A percentile compares a stretch with the other conserved stretches of the same genome.
phyloP scores from a whole-genome alignment of 2,888 invertebrate species.

The Amphiduros pacificus region DNA sequence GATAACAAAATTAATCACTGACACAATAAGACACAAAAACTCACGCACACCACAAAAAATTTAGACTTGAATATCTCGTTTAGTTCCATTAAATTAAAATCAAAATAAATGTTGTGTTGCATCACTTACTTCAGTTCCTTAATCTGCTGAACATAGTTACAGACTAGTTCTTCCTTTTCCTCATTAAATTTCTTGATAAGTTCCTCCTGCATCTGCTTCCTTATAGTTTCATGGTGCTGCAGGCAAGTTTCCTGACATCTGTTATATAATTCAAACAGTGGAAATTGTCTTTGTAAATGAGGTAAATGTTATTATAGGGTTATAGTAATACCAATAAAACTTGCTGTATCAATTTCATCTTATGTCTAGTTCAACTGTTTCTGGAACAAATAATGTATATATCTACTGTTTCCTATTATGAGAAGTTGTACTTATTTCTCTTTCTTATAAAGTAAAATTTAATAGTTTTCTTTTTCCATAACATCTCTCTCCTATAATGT shows the following conservation, averaged over 20 bases:
- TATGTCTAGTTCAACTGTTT: too few species aligned
- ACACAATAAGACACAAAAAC: neutral
- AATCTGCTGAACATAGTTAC: conserved; percentile 86
- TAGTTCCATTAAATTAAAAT: neutral
- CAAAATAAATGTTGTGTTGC: neutral
- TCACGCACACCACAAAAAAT: too few species aligned
- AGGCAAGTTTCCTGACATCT: conserved; percentile 43
- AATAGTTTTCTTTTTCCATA: too few species aligned
- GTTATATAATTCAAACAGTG: neutral
- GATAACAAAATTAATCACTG: neutral
- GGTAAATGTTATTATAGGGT: too few species aligned
- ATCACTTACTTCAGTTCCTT: conserved; percentile 58
- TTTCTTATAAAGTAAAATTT: too few species aligned
- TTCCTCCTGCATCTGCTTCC: conserved; percentile 42
- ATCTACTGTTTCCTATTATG: too few species aligned
- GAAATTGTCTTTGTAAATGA: neutral
- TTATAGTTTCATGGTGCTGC: conserved; percentile 43
- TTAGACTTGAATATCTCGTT: too few species aligned
- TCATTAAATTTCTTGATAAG: conserved; percentile 36
- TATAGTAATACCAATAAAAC: too few species aligned
- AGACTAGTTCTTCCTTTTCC: conserved; percentile 72
- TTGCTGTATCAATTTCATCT: too few species aligned
- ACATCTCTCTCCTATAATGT: too few species aligned
- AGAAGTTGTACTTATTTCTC: too few species aligned
- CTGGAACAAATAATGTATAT: too few species aligned